Conservation (phyloP, 53 echinoderm and acorn worm species). For the Mesocentrotus franciscanus region DNA sequence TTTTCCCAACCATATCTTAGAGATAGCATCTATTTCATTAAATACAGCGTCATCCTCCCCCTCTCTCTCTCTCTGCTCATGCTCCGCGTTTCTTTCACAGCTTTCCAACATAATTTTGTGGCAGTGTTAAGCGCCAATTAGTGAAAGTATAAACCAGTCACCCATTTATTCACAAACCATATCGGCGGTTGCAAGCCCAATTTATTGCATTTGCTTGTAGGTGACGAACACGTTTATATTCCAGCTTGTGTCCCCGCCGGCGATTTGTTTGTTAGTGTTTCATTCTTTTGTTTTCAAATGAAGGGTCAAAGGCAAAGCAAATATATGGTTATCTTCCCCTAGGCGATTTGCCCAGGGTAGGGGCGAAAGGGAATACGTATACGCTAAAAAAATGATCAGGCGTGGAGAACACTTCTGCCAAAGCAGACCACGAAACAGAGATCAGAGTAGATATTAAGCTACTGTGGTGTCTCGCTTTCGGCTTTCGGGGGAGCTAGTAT, state of each 20-base stretch:
- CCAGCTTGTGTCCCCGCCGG: background rate
- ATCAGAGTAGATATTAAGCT: background rate
- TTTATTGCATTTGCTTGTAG: background rate
- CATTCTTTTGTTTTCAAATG: background rate
- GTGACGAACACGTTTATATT: background rate
- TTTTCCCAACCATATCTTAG: background rate
- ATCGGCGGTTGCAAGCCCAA: slow-evolving; percentile 37
- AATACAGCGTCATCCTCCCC: background rate
- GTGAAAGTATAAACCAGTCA: slow-evolving; percentile 16
- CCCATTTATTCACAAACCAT: slow-evolving; percentile 20
- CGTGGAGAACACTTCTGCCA: background rate
- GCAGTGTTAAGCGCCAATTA: background rate
- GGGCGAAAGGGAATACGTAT: background rate
- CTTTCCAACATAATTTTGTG: background rate
- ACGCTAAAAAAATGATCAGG: background rate
- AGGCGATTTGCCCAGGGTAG: background rate
- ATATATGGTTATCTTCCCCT: background rate
- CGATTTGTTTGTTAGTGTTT: slow-evolving; percentile 34
- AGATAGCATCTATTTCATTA: slow-evolving; percentile 32
- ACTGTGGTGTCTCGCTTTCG: background rate
- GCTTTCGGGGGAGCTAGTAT: background rate
- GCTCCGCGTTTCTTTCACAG: background rate
- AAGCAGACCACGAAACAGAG: background rate
- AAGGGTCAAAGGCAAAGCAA: background rate
- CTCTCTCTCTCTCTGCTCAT: background rate